Conservation (phyloP, 53 echinoderm and acorn worm species). For the Paelopatides confundens region DNA sequence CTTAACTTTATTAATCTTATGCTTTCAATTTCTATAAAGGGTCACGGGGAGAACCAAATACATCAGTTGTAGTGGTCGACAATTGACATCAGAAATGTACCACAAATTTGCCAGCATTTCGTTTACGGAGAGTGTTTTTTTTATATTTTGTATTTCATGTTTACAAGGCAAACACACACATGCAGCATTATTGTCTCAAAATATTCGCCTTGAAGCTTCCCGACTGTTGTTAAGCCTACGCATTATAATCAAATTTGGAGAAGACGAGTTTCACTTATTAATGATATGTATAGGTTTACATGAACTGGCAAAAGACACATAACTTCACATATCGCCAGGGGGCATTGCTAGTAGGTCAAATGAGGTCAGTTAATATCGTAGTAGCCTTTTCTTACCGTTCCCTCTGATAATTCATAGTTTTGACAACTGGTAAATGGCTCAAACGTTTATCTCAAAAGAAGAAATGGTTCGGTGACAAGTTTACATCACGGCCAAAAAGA, state of each 20-base stretch:
- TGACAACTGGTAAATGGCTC: slow-evolving; percentile 22
- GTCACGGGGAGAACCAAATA: not conserved
- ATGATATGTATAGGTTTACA: not conserved
- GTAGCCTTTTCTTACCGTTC: not conserved
- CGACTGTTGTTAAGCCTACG: slow-evolving; percentile 22
- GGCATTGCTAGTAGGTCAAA: not conserved
- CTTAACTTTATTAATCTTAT: too few relatives aligned
- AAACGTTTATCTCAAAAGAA: not conserved
- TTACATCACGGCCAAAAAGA: not conserved
- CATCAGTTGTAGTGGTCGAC: not conserved
- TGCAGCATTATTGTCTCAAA: not conserved
- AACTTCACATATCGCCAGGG: slow-evolving; percentile 12
- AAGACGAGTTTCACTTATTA: slow-evolving; percentile 9
- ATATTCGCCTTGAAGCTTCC: not conserved
- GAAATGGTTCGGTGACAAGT: not conserved
- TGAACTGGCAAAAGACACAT: not conserved
- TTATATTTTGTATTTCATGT: not conserved
- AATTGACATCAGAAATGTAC: not conserved
- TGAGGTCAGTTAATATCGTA: not conserved
- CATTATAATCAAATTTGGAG: slow-evolving; percentile 22
- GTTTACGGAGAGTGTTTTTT: not conserved
- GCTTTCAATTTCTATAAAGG: too few relatives aligned
- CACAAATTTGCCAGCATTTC: not conserved
- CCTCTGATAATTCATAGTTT: not conserved
- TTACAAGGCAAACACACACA: not conserved